Base-by-base conservation (phyloP, 2,888 invertebrate species). In the Microctonus brassicae region DNA sequence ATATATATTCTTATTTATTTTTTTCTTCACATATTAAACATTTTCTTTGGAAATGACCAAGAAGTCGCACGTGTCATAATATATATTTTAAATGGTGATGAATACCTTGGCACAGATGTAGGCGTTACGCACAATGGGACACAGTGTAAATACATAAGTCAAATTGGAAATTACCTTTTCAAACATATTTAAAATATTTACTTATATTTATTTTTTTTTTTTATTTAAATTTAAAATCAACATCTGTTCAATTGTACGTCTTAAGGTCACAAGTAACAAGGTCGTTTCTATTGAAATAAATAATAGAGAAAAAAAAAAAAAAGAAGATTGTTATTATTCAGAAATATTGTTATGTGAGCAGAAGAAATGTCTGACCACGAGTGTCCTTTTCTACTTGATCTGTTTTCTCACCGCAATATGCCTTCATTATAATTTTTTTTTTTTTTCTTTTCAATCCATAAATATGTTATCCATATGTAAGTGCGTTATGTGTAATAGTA, bases 101-200 rank as follows among this genome's bases (percentile, higher is more conserved):
- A 53, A 65, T 70, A 72, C 76, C 76, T 76, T 76, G 76, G 76
- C 76, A 76, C 76, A 68, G 72, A 72, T 76, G 68, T 67, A 64
- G 29, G 26, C 53, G 58, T 52, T 47, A 63, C 39, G 69, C 66
- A 66, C 47, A 58, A 58, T 58, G 20, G 20, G n/a, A 58, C 58
- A 29, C 6, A 29, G 17, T 34, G 58, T 58, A 58, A 69, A 67
- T 36, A 53, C 20, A 47, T 17, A 42, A 42, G 63, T 52, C 61
- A 22, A 62, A 61, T 36, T 55, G 55, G 26, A 55, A 36, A 53
- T 63, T 13, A 42, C 63, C 60, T 42, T 39, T 10, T 58, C n/a
- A 39, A 62, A 42, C 33, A 33, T 20, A n/a, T 29, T 29, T 29
- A 10, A 34, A 58, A 24, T 24, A 58, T n/a, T 7, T 3, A 9